These are phyloP conservation scores for Coregonus sp. DNA, from an alignment of 2,797 vertebrate genomes.

Conservation along the genomic window DNA sequence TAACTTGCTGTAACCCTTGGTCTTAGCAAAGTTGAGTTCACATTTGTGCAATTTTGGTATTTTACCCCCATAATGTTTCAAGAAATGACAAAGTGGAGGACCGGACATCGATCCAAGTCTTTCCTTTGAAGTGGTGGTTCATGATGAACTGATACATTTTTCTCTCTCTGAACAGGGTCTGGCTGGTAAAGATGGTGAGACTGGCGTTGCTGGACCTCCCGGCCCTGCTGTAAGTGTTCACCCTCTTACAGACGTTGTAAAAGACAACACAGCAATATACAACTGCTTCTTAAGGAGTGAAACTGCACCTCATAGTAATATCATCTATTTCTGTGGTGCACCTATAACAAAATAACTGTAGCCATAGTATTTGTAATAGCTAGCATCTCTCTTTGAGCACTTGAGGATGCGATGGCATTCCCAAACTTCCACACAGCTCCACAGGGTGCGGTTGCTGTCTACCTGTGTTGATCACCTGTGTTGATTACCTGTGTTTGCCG, in stretches of 20 bases:
- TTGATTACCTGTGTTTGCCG: not conserved
- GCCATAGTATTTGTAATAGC: not conserved
- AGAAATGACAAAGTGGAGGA: not conserved
- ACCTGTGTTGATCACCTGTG: conserved; percentile 28
- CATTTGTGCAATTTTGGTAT: not conserved
- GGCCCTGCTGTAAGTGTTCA: conserved; percentile 88
- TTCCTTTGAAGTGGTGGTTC: not conserved
- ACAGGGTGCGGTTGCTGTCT: not conserved
- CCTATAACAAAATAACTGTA: not conserved
- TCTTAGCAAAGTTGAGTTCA: not conserved
- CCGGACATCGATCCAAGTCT: not conserved
- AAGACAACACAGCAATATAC: not conserved
- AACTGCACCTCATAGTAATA: not conserved
- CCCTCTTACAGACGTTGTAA: not conserved
- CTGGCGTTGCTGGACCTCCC: conserved; percentile 84
- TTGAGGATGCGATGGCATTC: not conserved
- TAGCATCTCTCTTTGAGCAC: not conserved
- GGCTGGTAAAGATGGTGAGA: conserved; percentile 95
- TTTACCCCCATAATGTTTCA: not conserved
- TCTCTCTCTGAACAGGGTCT: conserved; percentile 67
- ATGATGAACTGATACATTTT: not conserved
- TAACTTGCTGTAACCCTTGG: not conserved
- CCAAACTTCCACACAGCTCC: not conserved
- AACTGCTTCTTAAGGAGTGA: not conserved
- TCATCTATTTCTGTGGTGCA: not conserved